A percentile compares a stretch with the other conserved stretches of the same genome.
These are phyloP conservation scores for Hydrochoerus hydrochaeris DNA, from an alignment of 2,113 vertebrate genomes.

Conservation along the genomic window DNA sequence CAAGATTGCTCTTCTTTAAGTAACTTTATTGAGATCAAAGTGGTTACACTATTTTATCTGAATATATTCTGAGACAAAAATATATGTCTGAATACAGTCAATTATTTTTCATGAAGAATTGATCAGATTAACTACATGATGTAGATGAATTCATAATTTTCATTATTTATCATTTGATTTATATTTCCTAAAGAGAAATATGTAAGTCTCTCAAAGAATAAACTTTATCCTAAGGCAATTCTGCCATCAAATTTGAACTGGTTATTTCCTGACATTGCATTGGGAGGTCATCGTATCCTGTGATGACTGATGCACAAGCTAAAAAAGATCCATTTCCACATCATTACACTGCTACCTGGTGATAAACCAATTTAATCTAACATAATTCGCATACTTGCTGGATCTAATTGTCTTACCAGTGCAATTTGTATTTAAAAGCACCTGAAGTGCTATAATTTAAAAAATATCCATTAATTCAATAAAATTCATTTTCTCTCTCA, in stretches of 20 bases:
- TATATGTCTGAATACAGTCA: not conserved
- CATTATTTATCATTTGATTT: conserved; percentile 16
- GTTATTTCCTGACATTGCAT: conserved; percentile 48
- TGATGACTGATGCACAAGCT: not conserved
- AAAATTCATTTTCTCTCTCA: conserved; percentile 58
- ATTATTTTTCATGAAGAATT: not conserved
- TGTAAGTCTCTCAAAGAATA: not conserved
- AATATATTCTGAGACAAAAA: not conserved
- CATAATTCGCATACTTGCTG: conserved; percentile 59
- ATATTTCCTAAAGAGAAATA: conserved; percentile 45
- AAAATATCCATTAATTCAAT: conserved; percentile 66
- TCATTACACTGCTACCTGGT: conserved; percentile 68
- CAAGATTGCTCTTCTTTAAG: not conserved
- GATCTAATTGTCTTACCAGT: conserved; percentile 65
- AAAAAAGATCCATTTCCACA: conserved; percentile 40
- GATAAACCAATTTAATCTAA: conserved; percentile 67
- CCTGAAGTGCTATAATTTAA: conserved; percentile 69
- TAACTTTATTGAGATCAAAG: not conserved
- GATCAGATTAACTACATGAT: not conserved
- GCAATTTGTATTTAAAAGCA: conserved; percentile 68
- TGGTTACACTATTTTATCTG: not conserved
- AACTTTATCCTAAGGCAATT: conserved; percentile 16
- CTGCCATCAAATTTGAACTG: conserved; percentile 44
- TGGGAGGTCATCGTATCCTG: conserved; percentile 21
- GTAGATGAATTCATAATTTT: conserved; percentile 10